phyloP scores from a whole-genome alignment of 2,797 vertebrate species.

The Trichosurus vulpecula region DNA sequence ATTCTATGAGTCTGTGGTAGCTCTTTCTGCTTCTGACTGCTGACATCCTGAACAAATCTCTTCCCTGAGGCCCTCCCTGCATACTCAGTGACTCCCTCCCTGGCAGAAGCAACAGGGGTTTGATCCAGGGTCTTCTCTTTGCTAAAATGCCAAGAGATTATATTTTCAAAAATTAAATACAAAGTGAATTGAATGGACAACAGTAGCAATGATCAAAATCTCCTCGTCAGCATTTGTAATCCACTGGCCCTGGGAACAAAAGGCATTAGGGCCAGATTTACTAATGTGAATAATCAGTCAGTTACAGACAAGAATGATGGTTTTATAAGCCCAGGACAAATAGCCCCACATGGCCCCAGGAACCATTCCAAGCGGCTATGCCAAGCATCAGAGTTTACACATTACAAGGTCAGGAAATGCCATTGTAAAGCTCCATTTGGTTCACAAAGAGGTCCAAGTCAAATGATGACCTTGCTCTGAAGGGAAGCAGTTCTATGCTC shows the following conservation, averaged over 20 bases:
- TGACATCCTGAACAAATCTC: too few species aligned
- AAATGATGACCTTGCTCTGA: slow-evolving; percentile 46
- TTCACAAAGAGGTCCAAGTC: slow-evolving; percentile 58
- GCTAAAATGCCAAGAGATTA: slow-evolving; percentile 1
- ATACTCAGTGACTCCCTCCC: too few species aligned
- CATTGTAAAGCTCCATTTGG: slow-evolving; percentile 23
- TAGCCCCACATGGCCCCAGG: neutral
- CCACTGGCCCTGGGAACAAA: neutral
- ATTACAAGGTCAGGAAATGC: slow-evolving; percentile 35
- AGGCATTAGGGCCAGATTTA: slow-evolving; percentile 30
- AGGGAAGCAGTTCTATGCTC: slow-evolving; percentile 44
- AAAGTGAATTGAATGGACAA: slow-evolving; percentile 22
- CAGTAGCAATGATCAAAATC: slow-evolving; percentile 14
- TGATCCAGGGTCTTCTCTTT: neutral
- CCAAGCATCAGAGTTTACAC: slow-evolving; percentile 20
- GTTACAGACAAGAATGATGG: slow-evolving; percentile 41
- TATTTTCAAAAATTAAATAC: slow-evolving; percentile 32
- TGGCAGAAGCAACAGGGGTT: neutral
- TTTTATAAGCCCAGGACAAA: slow-evolving; percentile 22
- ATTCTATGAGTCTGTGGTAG: too few species aligned
- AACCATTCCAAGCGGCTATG: neutral
- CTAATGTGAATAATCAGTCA: slow-evolving; percentile 52
- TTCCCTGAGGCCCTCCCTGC: too few species aligned
- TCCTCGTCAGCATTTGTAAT: slow-evolving; percentile 35
- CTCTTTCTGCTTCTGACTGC: too few species aligned